phyloP scores from a whole-genome alignment of 2,797 vertebrate genomes.

The Hemitrygon akajei region DNA sequence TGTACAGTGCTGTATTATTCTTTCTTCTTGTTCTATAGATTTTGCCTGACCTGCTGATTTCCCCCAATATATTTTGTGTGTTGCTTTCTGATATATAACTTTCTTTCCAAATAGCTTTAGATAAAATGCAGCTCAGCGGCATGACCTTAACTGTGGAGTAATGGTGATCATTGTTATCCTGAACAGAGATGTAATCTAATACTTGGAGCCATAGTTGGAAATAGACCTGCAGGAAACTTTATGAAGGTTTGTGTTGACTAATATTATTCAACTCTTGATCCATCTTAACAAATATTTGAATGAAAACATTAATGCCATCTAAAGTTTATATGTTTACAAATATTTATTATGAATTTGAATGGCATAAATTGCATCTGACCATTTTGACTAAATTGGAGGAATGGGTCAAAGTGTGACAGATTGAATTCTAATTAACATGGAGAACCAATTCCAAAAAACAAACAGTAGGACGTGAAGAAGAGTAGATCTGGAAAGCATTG shows the following conservation, averaged over 20 bases:
- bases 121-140: neutral
- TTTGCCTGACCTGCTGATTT: too few species aligned
- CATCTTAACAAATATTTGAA: neutral
- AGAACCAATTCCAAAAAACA: too few species aligned
- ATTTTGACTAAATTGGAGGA: neutral
- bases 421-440: neutral
- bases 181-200: neutral
- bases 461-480: too few species aligned
- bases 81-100: neutral
- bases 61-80: too few species aligned
- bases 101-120: neutral
- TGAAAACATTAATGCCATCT: neutral
- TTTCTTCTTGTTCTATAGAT: too few species aligned
- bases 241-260: neutral
- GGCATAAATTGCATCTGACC: neutral
- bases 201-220: neutral
- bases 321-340: neutral
- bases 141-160: neutral
- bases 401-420: neutral
- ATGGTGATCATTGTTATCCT: neutral
- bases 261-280: neutral
- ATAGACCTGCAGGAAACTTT: neutral
- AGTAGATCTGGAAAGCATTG: too few species aligned
- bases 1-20: too few species aligned
- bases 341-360: neutral